Percentiles rank a stretch among this genome's conserved stretches.
These are phyloP conservation scores for Troides oblongomaculatus DNA, from an alignment of 2,888 invertebrate genomes.

Conservation along the genomic window DNA sequence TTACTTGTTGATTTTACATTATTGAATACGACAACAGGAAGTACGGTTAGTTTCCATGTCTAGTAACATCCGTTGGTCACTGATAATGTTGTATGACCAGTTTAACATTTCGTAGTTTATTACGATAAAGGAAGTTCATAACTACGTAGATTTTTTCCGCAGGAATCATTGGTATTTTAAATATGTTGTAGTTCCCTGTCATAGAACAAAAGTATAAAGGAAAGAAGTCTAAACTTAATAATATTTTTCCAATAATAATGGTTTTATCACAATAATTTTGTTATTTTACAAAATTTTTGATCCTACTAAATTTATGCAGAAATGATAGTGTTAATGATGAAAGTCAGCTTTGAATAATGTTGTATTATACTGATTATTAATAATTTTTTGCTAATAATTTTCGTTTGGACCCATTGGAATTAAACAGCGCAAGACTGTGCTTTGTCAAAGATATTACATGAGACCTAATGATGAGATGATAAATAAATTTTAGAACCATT, in stretches of 20 bases:
- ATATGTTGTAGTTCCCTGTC: not conserved
- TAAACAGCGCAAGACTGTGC: no score
- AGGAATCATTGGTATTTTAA: no score
- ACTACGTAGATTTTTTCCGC: not conserved
- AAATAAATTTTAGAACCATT: no score
- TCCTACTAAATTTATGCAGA: no score
- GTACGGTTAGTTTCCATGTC: slow-evolving; percentile 21
- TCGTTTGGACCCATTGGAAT: no score
- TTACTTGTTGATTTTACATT: not conserved
- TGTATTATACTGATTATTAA: no score
- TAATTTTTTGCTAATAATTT: no score
- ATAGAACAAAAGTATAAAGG: not conserved
- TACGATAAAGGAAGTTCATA: not conserved
- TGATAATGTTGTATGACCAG: slow-evolving; percentile 14
- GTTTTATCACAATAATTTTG: not conserved
- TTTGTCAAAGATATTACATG: no score
- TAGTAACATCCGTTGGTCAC: slow-evolving; percentile 18
- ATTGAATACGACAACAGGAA: slow-evolving; percentile 13
- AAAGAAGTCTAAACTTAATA: not conserved
- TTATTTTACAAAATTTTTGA: no score
- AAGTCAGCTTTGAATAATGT: no score
- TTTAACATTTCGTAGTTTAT: slow-evolving; percentile 8
- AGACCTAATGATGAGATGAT: no score
- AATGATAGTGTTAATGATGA: no score
- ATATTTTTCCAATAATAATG: not conserved